A percentile compares a stretch with the other conserved stretches of the same genome.
Evolutionary conservation across 2,888 invertebrate species (phyloP).

Genomic region (Eupithecia tripunctaria): DNA sequence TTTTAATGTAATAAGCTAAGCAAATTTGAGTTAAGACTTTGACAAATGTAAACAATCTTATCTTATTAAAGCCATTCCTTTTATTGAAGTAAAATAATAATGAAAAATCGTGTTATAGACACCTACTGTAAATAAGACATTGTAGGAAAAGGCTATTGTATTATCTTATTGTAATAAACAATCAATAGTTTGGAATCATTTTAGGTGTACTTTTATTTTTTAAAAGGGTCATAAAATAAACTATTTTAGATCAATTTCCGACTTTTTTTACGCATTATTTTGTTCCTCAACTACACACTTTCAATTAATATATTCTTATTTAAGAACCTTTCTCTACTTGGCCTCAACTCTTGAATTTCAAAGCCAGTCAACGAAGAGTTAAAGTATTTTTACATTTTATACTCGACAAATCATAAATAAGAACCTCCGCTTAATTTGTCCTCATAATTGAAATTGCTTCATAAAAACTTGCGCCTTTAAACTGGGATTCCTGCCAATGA

Average conservation of each 20-base stretch:
- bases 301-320: background rate
- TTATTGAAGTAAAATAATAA: conserved; percentile 50
- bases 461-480: conserved; percentile 36
- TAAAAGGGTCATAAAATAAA: conserved; percentile 80
- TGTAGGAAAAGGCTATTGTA: conserved; percentile 70
- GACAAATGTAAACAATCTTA: conserved; percentile 15
- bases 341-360: background rate
- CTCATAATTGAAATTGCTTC: conserved; percentile 39
- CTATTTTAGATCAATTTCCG: conserved; percentile 78
- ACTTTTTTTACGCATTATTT: background rate
- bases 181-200: conserved; percentile 58
- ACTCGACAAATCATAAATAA: background rate
- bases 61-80: conserved; percentile 37
- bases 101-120: conserved; percentile 48
- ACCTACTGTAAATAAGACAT: conserved; percentile 50
- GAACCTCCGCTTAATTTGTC: conserved; percentile 9
- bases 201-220: conserved; percentile 77
- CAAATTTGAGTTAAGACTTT: background rate
- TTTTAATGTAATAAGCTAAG: background rate
- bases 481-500: conserved; percentile 55
- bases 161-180: conserved; percentile 74
- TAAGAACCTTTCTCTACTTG: background rate
- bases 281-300: background rate
- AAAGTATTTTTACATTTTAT: background rate
- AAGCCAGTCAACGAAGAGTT: background rate